Conservation (phyloP, 2,888 invertebrate species). For the Nowickia ferox region DNA sequence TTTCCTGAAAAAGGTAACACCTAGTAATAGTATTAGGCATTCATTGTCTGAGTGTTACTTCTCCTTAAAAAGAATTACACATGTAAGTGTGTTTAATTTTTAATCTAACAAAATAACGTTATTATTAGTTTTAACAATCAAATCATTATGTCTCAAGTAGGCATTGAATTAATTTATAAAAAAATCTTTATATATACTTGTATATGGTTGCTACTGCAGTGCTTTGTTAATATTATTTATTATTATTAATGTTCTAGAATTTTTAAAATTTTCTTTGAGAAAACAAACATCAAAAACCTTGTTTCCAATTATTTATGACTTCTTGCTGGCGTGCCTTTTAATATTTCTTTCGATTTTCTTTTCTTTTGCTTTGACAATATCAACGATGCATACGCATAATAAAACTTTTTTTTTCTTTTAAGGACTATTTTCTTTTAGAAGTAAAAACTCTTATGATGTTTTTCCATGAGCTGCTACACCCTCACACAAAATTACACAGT, state of each 20-base stretch:
- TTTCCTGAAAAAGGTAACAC: too few relatives aligned
- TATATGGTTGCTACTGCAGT: background rate
- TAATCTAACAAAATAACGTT: background rate
- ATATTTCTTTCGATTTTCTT: conserved; percentile 1
- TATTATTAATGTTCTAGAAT: background rate
- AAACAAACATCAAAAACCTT: conserved; percentile 62
- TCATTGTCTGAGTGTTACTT: too few relatives aligned
- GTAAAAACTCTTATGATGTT: background rate
- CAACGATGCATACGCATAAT: conserved; percentile 20
- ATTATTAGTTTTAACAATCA: conserved; percentile 10
- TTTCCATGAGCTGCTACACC: background rate
- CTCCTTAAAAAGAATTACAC: too few relatives aligned
- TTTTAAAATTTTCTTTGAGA: conserved; percentile 1
- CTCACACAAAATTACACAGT: background rate
- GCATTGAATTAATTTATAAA: background rate
- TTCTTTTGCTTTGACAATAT: conserved; percentile 55
- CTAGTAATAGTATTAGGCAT: too few relatives aligned
- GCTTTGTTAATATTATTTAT: background rate
- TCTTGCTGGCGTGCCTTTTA: conserved; percentile 25
- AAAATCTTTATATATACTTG: background rate
- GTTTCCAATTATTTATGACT: background rate
- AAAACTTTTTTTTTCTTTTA: background rate
- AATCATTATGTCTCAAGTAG: conserved; percentile 38
- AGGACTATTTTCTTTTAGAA: background rate
- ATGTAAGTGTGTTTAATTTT: too few relatives aligned